Base-by-base conservation (phyloP, 2,888 invertebrate genomes). In the Oligia strigilis region DNA sequence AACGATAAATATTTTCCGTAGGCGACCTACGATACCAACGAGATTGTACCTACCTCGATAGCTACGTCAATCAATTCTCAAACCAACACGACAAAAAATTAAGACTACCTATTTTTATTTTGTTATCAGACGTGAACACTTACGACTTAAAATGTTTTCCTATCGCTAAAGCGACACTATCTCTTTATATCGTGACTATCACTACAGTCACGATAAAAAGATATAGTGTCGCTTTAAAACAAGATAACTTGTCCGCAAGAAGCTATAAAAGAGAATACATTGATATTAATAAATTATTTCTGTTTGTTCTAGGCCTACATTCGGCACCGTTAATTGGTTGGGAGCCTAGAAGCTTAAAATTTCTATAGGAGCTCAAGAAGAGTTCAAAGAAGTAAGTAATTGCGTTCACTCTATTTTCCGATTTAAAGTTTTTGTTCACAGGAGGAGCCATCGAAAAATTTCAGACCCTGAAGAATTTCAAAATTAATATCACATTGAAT, bases 381-480 rank as follows among this genome's bases (percentile, higher is more conserved):
- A 97, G 96, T 96, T 96, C 95, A 94, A 96, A 91, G 83, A 97
- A 96, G 97, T 97, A 94, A 97, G 97, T 97, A 94, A 92, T 91
- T 75, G 87, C 91, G 93, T 93, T 93, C 92, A 85, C 89, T 84
- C 85, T 84, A 85, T 72, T 86, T 80, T 78, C 84, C 71, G 75
- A 85, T 79, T 85, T 88, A 87, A 81, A 67, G 87, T 92, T 89
- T 95, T 86, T 95, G 95, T 96, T 95, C 91, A 78, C 97, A 89
- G 83, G 83, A 73, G 72, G 83, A 73, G 72, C 65, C 78, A 74
- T 55, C 58, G 60, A 69, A 85, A 75, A 66, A 71, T 75, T 69
- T 67, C 70, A 75, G 76, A 80, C 19, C 65, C 49, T n/a, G 80
- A 81, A 87, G 78, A 84, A 67, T 13, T 77, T n/a, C 58, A 77